phyloP scores from a whole-genome alignment of 1,140 invertebrate genomes.

The Bombyx mori region ASM3026992v2 NC_085109.1:10319501-10320000 shows the following conservation, averaged over 20 bases:
- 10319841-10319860: no score
- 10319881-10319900: no score
- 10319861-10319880: no score
- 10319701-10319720: slow-evolving; percentile 47
- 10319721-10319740: slow-evolving; percentile 53
- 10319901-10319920: slow-evolving; percentile 25
- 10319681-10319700: slow-evolving; percentile 32
- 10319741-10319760: slow-evolving; percentile 10
- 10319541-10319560: slow-evolving; percentile 60
- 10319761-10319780: slow-evolving; percentile 60
- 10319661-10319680: slow-evolving; percentile 45
- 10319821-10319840: no score
- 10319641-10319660: slow-evolving; percentile 54
- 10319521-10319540: slow-evolving; percentile 32
- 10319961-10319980: slow-evolving; percentile 19
- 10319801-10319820: slow-evolving; percentile 51
- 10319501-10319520: slow-evolving; percentile 35
- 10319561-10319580: slow-evolving; percentile 67
- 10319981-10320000: not conserved
- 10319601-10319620: slow-evolving; percentile 66
- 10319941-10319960: slow-evolving; percentile 47
- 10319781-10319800: slow-evolving; percentile 68
- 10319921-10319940: slow-evolving; percentile 53
- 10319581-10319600: slow-evolving; percentile 67
- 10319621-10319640: slow-evolving; percentile 64